phyloP scores from a whole-genome alignment of 2,888 invertebrate genomes.

The Lamellibrachia satsuma region DNA sequence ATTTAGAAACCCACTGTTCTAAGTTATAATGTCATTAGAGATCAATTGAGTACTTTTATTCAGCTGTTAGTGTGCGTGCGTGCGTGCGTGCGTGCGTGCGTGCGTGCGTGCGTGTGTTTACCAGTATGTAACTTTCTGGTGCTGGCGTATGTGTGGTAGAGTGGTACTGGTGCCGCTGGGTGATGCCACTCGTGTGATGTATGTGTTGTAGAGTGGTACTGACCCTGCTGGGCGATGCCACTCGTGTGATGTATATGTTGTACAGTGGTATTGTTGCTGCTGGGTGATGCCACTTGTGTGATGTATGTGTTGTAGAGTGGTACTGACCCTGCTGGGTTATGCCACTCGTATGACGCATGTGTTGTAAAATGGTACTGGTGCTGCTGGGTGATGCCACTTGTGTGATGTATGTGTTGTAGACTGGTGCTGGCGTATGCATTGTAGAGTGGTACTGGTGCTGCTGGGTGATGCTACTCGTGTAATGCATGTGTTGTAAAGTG shows the following conservation, averaged over 20 bases:
- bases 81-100: too few relatives aligned
- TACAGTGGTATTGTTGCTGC: not conserved
- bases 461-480: not conserved
- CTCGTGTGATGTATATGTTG: not conserved
- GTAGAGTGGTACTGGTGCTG: not conserved
- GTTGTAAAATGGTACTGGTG: not conserved
- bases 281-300: not conserved
- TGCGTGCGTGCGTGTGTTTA: too few relatives aligned
- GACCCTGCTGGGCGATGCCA: not conserved
- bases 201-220: not conserved
- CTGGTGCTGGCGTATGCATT: not conserved
- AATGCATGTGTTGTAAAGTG: not conserved
- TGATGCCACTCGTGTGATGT: not conserved
- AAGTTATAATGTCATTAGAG: too few relatives aligned
- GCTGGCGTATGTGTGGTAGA: not conserved
- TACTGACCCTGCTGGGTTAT: not conserved
- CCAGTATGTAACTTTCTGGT: not conserved
- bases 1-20: not conserved
- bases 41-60: too few relatives aligned
- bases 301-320: not conserved
- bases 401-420: not conserved
- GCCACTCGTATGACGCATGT: not conserved
- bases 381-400: not conserved
- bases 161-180: not conserved
- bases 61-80: too few relatives aligned